Percentiles rank a stretch among this genome's conserved stretches.
Evolutionary conservation across 2,888 invertebrate genomes (phyloP).

Genomic region (Nemoura dubitans): DNA sequence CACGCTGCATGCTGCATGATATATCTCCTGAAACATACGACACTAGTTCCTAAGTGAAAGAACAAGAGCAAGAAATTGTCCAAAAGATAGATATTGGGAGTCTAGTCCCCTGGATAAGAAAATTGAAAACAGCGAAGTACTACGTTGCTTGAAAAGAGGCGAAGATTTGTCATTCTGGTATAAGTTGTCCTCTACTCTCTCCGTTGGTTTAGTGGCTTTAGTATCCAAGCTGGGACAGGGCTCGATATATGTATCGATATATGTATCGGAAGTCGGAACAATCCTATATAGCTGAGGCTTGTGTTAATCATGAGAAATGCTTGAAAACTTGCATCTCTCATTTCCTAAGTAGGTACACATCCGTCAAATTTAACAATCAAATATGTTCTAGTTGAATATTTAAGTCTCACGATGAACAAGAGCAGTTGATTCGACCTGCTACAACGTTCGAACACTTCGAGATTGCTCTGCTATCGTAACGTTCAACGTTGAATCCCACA

Average conservation of each 20-base stretch:
- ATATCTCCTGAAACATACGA: constrained; percentile 17
- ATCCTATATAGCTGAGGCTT: no score
- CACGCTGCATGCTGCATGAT: neutral
- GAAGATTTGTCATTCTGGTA: constrained; percentile 37
- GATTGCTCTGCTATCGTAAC: neutral
- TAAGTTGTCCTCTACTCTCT: neutral
- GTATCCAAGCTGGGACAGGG: no score
- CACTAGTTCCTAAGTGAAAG: neutral
- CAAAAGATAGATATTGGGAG: constrained; percentile 32
- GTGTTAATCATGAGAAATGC: no score
- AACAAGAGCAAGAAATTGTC: constrained; percentile 14
- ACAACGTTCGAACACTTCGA: neutral
- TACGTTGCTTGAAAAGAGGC: neutral
- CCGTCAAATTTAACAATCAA: no score
- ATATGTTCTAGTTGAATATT: no score
- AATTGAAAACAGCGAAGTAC: constrained; percentile 35
- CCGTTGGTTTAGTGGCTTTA: neutral
- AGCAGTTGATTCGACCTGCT: neutral
- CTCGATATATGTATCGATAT: no score
- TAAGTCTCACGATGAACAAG: no score
- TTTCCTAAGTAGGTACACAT: no score
- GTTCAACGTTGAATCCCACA: neutral
- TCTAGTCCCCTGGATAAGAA: constrained; percentile 14
- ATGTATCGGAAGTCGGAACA: no score
- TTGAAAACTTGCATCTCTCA: no score